Base-by-base conservation (phyloP, 1,140 invertebrate genomes). In the Rhagoletis pomonella region DNA sequence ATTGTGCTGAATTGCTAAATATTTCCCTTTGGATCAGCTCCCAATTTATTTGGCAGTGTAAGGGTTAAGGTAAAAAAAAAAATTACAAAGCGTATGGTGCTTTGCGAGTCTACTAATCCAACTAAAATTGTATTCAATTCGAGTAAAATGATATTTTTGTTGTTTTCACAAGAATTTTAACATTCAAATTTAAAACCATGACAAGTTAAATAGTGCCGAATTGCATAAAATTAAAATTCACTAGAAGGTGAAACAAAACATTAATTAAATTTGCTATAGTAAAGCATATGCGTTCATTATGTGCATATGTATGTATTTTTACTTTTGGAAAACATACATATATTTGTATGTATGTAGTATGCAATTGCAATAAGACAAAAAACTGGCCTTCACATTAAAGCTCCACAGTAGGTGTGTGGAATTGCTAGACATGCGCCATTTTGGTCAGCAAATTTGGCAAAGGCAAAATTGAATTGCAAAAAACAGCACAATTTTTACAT, bases 381-480 rank as follows among this genome's bases (percentile, higher is more conserved):
- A 69, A 39, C 10, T 12, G 42, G 9, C 39, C n/a, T 73, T 10
- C 5, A 55, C 9, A 81, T 81, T 62, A n/a, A 29, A 55, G n/a
- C 47, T 19, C 47, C 3, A 19, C 9, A 6, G 17, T 81, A 55
- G 47, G 44, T 81, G 73, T 50, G 44, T 50, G 44, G 44, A 81
- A 81, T 55, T 50, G 73, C 73, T 19, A 81, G 73, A n/a, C 73
- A 29, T 81, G 73, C 73, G 73, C 73, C 73, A 81, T 81, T 81
- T 81, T 81, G 47, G 73, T 81, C 73, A 81, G 73, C 73, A 55
- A 55, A 19, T 81, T 81, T 73, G 19, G 67, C 67, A 14, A 73
- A 14, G 4, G 10, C 39, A 55, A 81, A 81, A 81, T 39, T 47
- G 12, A 47, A 10, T 50, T 3, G 17, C n/a, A 73, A 73, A 73